Conservation (phyloP, 64 coral and sea anemone species). For the Acropora yongei region DNA sequence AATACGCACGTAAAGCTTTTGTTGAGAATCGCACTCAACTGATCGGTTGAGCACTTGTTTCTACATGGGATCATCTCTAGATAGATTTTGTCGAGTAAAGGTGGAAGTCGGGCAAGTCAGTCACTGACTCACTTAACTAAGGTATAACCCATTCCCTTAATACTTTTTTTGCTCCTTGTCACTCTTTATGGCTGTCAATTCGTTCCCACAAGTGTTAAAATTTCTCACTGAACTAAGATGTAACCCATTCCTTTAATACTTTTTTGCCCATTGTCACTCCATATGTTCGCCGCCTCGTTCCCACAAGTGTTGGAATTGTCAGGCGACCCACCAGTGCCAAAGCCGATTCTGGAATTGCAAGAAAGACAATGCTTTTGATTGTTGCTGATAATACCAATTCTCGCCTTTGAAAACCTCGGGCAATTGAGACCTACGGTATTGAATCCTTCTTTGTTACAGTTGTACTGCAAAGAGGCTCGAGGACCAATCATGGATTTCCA, state of each 20-base stretch:
- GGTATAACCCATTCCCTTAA: too few relatives aligned
- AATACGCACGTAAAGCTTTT: too few relatives aligned
- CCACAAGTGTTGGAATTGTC: slow-evolving; percentile 10
- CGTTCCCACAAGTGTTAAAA: too few relatives aligned
- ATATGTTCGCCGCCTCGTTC: not conserved
- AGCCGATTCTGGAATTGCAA: slow-evolving; percentile 48
- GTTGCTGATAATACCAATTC: slow-evolving; percentile 56
- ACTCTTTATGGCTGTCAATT: too few relatives aligned
- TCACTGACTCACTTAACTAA: too few relatives aligned
- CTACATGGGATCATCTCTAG: too few relatives aligned
- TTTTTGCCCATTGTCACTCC: not conserved
- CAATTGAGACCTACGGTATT: not conserved
- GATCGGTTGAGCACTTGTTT: too few relatives aligned
- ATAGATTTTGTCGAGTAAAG: too few relatives aligned
- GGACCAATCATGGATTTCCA: slow-evolving; percentile 38
- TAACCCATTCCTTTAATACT: slow-evolving; percentile 31
- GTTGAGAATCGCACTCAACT: too few relatives aligned
- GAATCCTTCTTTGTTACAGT: slow-evolving; percentile 65
- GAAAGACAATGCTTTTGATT: slow-evolving; percentile 7
- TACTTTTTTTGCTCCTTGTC: too few relatives aligned
- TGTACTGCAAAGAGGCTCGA: slow-evolving; percentile 17
- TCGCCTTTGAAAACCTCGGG: not conserved
- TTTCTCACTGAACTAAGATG: slow-evolving; percentile 40
- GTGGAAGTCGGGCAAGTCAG: too few relatives aligned
- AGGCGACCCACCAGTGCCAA: slow-evolving; percentile 11